A percentile compares a stretch with the other conserved stretches of the same genome.
These are phyloP conservation scores for Numenius phaeopus DNA, from an alignment of 2,797 vertebrate genomes.

Conservation along the genomic window DNA sequence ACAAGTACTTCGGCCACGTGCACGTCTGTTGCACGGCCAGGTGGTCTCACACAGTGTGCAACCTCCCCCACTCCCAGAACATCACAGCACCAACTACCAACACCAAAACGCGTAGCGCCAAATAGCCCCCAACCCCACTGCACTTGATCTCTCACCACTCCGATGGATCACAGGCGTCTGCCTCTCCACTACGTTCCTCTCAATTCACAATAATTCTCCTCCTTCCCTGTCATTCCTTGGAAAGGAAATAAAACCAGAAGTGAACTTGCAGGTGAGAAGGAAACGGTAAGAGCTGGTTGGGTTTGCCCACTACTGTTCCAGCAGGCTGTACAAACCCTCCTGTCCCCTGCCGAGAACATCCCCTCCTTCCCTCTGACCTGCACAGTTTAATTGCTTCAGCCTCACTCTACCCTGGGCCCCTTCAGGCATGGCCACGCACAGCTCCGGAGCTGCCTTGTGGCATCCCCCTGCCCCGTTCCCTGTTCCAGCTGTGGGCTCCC, in stretches of 20 bases:
- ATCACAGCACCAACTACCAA: neutral
- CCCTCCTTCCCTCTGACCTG: neutral
- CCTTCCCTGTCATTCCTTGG: neutral
- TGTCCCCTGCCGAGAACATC: neutral
- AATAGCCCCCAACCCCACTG: rapidly evolving
- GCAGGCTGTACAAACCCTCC: neutral
- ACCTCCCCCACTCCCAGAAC: neutral
- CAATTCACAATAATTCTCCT: neutral
- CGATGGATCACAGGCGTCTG: neutral
- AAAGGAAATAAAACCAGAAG: neutral
- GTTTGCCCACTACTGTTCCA: neutral
- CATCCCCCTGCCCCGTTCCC: neutral
- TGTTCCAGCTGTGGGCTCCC: neutral
- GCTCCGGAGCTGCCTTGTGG: neutral
- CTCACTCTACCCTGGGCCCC: neutral
- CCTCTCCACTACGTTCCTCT: neutral
- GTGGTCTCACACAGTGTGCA: neutral
- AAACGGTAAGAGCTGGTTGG: neutral
- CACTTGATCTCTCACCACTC: neutral
- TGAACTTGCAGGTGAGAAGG: neutral
- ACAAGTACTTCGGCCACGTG: neutral
- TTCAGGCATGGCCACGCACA: rapidly evolving
- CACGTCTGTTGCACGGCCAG: neutral
- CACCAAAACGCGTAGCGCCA: neutral
- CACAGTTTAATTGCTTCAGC: neutral